These are phyloP conservation scores for Galaxias olidus DNA, from an alignment of 2,797 vertebrate genomes.

Conservation along the genomic window DNA sequence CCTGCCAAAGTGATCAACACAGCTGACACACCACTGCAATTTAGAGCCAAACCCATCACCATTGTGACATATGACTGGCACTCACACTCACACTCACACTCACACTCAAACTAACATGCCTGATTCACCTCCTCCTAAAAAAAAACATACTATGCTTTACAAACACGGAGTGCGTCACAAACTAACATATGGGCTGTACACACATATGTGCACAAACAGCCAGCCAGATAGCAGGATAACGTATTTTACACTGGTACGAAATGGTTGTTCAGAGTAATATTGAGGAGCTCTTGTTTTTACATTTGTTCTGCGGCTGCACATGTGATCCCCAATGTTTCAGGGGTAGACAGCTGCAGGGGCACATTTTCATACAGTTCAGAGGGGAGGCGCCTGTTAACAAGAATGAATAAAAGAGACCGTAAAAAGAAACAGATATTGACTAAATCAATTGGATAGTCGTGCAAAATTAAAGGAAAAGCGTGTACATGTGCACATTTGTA, in stretches of 20 bases:
- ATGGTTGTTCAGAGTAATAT: neutral
- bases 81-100: too few relatives aligned
- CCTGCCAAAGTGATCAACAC: too few relatives aligned
- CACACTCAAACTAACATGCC: too few relatives aligned
- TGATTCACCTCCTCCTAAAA: too few relatives aligned
- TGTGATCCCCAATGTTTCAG: slow-evolving; percentile 69
- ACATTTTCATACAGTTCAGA: slow-evolving; percentile 63
- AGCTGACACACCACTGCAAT: too few relatives aligned
- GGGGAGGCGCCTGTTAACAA: neutral
- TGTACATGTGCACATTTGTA: neutral
- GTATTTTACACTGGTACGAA: too few relatives aligned
- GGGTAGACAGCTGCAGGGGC: slow-evolving; percentile 71
- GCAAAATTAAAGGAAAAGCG: neutral
- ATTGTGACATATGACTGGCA: too few relatives aligned
- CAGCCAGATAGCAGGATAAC: neutral
- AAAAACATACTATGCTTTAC: too few relatives aligned
- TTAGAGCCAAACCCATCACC: too few relatives aligned
- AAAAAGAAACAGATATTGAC: neutral
- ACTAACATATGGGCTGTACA: too few relatives aligned
- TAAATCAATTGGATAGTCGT: too few relatives aligned
- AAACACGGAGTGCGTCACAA: too few relatives aligned
- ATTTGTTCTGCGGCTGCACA: slow-evolving; percentile 76
- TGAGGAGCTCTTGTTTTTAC: slow-evolving; percentile 74
- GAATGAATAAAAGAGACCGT: neutral
- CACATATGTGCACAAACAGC: neutral